Conservation (phyloP, 2,113 vertebrate species). For the Eubucco bourcierii region DNA sequence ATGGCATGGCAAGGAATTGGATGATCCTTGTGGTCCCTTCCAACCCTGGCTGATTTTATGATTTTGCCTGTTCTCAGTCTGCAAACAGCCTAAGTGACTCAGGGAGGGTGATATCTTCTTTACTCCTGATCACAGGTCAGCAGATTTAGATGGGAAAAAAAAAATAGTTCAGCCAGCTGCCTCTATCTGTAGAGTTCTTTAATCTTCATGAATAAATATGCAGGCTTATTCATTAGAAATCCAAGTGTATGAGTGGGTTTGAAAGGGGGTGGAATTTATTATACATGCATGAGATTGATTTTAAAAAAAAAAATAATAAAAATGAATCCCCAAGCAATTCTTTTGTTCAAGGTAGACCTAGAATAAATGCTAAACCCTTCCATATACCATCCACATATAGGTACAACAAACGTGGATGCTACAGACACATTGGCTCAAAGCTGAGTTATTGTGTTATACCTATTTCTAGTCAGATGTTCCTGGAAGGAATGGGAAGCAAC, state of each 20-base stretch:
- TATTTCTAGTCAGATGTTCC: conserved; percentile 11
- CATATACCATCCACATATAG: neutral
- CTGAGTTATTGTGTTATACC: neutral
- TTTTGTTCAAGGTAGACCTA: conserved; percentile 11
- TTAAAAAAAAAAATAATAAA: neutral
- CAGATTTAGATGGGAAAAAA: conserved; percentile 8
- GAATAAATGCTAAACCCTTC: conserved; percentile 6
- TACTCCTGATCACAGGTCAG: conserved; percentile 11
- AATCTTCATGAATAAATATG: conserved; percentile 68
- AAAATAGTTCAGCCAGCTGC: conserved; percentile 28
- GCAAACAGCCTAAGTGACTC: neutral
- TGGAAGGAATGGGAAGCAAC: neutral
- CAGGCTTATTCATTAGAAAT: conserved; percentile 52
- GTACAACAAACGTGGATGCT: conserved; percentile 4
- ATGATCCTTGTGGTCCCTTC: too few species aligned
- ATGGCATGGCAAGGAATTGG: too few species aligned
- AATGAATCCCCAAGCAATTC: neutral
- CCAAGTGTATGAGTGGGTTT: conserved; percentile 57
- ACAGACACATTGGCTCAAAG: neutral
- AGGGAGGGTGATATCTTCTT: neutral
- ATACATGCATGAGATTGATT: neutral
- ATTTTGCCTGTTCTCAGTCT: neutral
- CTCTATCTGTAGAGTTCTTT: conserved; percentile 43
- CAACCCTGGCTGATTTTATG: too few species aligned
- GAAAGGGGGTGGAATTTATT: conserved; percentile 65